These are phyloP conservation scores for Oscheius sp. DNA, from an alignment of 2,888 invertebrate species.

Conservation along the genomic window DNA sequence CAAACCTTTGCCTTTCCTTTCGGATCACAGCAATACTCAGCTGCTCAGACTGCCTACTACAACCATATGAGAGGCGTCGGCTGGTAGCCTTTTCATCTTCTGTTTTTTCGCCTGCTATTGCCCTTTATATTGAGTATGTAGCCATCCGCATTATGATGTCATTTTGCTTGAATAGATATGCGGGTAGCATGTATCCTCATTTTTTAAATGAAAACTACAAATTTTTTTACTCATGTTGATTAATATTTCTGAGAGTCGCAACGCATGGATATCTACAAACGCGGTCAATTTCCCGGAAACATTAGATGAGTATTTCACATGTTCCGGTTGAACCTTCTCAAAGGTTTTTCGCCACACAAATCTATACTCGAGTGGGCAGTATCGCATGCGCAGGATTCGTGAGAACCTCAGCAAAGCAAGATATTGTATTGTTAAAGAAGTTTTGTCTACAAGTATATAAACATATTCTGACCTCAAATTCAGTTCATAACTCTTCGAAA, in stretches of 20 bases:
- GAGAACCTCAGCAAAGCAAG: too few relatives aligned
- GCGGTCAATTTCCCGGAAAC: too few relatives aligned
- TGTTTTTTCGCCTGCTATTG: not conserved
- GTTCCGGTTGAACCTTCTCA: too few relatives aligned
- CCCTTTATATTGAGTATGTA: not conserved
- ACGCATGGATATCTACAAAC: not conserved
- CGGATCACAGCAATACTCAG: slow-evolving; percentile 27
- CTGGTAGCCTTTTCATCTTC: slow-evolving; percentile 10
- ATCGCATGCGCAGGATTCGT: too few relatives aligned
- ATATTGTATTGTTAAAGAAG: too few relatives aligned
- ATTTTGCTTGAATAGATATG: slow-evolving; percentile 17
- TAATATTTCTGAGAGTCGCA: not conserved
- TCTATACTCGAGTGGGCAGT: too few relatives aligned
- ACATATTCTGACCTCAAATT: too few relatives aligned
- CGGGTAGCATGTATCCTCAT: slow-evolving; percentile 7
- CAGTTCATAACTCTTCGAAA: too few relatives aligned
- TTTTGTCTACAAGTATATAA: too few relatives aligned
- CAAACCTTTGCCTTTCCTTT: slow-evolving; percentile 32
- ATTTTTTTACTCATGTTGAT: not conserved
- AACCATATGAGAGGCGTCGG: slow-evolving; percentile 33
- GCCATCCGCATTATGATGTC: not conserved
- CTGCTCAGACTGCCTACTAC: slow-evolving; percentile 29
- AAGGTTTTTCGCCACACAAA: too few relatives aligned
- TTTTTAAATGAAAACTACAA: not conserved
- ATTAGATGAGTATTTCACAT: too few relatives aligned